Base-by-base conservation (phyloP, 2,888 invertebrate species). In the Encarsia formosa region DNA sequence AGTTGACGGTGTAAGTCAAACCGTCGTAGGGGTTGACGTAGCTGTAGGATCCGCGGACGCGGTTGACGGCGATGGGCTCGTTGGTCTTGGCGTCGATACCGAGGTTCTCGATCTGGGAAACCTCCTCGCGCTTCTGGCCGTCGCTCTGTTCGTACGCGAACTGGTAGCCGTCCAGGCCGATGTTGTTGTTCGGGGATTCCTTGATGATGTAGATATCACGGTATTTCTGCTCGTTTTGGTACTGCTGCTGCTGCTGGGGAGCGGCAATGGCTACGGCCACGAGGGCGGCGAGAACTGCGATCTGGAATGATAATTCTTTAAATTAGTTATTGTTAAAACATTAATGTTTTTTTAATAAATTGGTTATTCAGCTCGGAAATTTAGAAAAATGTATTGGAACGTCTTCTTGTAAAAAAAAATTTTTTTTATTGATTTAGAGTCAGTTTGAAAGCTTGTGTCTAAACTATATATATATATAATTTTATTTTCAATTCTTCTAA, bases 1-100 rank as follows among this genome's bases (percentile, higher is more conserved):
- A 68, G 18, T 46, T 61, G 20, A 69, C 57, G 24, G 59, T 60
- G 61, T 60, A 67, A 18, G 47, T 53, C 32, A 60, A 59, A n/a
- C 57, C 60, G 38, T 62, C 61, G 4, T 22, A 55, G 3, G 67
- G 65, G 32, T 64, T 65, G 16, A 65, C 62, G 45, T 50, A 66
- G 26, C 64, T 59, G 63, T 52, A 69, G 34, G 65, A 63, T 46
- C 71, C 71, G 3, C 53, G 54, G 15, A 68, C 66, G 2, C 61
- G 60, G 31, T 29, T 19, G 18, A 13, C 13, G 9, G 13, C 9
- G 34, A 15, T 11, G 16, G 34, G n/a, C n/a, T 9, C n/a, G 13
- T 5, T 5, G 31, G 22, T 46, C 19, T 2, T 46, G 8, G 29
- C 37, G 35, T 11, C 15, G 13, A 20, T 4, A 16, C 26, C 20